Evolutionary conservation across 2,113 vertebrate genomes (phyloP).

Genomic region (Boulengeromyrus knoepffleri): DNA sequence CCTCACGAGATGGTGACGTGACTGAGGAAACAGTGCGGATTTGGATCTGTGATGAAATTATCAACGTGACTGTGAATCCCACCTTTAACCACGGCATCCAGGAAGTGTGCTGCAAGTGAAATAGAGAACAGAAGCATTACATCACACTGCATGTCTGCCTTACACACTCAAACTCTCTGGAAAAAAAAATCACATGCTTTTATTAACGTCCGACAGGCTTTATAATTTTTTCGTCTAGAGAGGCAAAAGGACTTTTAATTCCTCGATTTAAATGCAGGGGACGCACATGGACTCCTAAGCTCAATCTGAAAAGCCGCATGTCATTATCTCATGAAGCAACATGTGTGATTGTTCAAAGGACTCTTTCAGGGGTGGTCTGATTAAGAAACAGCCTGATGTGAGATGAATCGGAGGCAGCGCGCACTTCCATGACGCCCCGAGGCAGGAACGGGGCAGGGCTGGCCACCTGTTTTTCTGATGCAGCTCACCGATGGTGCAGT

Average conservation of each 20-base stretch:
- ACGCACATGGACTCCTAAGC: neutral
- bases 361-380: neutral
- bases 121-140: neutral
- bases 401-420: neutral
- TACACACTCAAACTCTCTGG: neutral
- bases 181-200: neutral
- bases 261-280: conserved; percentile 15
- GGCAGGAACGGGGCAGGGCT: neutral
- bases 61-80: neutral
- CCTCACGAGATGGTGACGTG: neutral
- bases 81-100: conserved; percentile 27
- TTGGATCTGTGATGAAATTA: neutral
- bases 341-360: neutral
- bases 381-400: neutral
- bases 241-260: conserved; percentile 19
- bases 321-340: conserved; percentile 1
- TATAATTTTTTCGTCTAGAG: conserved; percentile 1
- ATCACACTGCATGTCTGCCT: neutral
- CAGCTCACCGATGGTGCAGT: conserved; percentile 91
- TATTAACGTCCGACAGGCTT: neutral
- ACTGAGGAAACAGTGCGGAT: neutral
- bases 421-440: neutral
- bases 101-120: conserved; percentile 16
- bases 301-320: neutral
- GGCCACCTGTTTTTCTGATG: neutral